A percentile compares a stretch with the other conserved stretches of the same genome.
Evolutionary conservation across 2,113 vertebrate species (phyloP).

Genomic region (Dendrocopos noguchii): DNA sequence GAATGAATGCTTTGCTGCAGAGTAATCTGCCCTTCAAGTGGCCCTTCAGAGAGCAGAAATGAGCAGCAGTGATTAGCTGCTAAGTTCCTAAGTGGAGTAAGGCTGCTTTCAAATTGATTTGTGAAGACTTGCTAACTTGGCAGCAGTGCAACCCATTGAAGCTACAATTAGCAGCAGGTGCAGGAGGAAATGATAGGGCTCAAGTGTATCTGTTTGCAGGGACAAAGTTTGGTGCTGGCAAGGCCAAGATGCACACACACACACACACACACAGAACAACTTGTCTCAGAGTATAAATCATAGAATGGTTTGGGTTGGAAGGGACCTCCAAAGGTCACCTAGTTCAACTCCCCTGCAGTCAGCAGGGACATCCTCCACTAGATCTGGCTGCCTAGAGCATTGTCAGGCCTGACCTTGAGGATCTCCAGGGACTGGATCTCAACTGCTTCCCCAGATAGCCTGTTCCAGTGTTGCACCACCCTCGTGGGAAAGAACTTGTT

Average conservation of each 20-base stretch:
- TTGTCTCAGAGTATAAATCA: neutral
- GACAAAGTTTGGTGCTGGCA: slow-evolving; percentile 29
- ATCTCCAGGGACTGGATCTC: too few relatives aligned
- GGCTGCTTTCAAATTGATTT: slow-evolving; percentile 68
- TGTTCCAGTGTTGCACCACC: too few relatives aligned
- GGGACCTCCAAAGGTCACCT: too few relatives aligned
- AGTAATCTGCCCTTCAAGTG: slow-evolving; percentile 70
- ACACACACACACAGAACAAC: neutral
- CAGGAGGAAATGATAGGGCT: slow-evolving; percentile 39
- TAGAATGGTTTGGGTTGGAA: too few relatives aligned
- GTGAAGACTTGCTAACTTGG: slow-evolving; percentile 70
- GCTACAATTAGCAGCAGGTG: slow-evolving; percentile 69
- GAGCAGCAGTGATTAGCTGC: slow-evolving; percentile 69
- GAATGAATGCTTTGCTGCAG: slow-evolving; percentile 65
- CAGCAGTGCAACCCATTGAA: slow-evolving; percentile 61
- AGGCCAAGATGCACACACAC: neutral
- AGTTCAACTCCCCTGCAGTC: too few relatives aligned
- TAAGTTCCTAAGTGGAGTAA: slow-evolving; percentile 67
- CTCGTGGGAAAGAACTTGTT: too few relatives aligned
- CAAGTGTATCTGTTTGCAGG: slow-evolving; percentile 27
- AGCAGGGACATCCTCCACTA: too few relatives aligned
- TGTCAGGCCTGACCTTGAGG: too few relatives aligned
- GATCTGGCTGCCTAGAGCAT: too few relatives aligned
- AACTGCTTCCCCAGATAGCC: too few relatives aligned
- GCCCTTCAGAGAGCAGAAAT: slow-evolving; percentile 64